phyloP scores from a whole-genome alignment of 1,140 invertebrate species.

The Hetaerina americana region DNA sequence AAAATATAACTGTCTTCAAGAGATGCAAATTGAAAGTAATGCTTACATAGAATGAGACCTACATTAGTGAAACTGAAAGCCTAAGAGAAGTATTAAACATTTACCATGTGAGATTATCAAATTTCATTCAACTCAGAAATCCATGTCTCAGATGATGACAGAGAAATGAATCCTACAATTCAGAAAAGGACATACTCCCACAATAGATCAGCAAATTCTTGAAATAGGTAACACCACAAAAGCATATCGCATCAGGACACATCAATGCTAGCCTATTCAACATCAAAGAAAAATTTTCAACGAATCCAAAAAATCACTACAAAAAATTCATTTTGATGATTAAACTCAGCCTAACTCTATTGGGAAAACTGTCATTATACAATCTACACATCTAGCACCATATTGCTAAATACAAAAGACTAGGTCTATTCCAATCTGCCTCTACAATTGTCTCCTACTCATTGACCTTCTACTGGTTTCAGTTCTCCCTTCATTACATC shows the following conservation, averaged over 20 bases:
- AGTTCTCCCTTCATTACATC: neutral
- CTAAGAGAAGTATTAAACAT: too few relatives aligned
- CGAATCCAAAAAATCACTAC: neutral
- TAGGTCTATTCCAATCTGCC: neutral
- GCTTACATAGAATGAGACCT: neutral
- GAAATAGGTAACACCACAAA: neutral
- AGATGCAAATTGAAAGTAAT: neutral
- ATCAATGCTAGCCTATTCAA: neutral
- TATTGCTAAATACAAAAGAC: neutral
- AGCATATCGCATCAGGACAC: neutral
- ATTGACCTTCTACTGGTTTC: neutral
- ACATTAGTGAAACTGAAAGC: too few relatives aligned
- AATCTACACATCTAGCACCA: neutral
- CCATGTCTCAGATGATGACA: too few relatives aligned
- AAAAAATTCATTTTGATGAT: neutral
- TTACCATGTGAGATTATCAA: neutral
- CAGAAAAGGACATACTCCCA: neutral
- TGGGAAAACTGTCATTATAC: neutral
- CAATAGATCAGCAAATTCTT: neutral
- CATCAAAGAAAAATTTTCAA: conserved; percentile 1
- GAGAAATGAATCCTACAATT: neutral
- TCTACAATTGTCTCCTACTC: neutral
- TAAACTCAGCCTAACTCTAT: neutral
- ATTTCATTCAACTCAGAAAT: neutral
- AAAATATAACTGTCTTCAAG: neutral